These are phyloP conservation scores for Periophthalmodon schlosseri DNA, from an alignment of 2,113 vertebrate species.

Conservation along the genomic window DNA sequence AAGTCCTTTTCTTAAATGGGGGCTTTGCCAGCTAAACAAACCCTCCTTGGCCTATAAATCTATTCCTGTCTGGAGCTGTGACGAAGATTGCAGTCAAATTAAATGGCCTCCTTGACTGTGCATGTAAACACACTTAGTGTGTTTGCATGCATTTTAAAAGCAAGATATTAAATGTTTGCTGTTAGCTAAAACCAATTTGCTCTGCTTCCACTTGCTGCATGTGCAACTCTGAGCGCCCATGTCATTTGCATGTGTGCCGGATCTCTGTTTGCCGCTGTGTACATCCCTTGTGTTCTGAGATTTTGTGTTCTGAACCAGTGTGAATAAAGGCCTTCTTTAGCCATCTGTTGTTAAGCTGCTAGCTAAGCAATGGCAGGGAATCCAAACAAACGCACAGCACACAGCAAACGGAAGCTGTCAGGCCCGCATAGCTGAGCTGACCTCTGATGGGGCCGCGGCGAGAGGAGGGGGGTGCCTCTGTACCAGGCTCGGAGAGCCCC, in stretches of 20 bases:
- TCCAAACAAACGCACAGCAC: slow-evolving; percentile 89
- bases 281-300: slow-evolving; percentile 76
- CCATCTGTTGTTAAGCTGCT: slow-evolving; percentile 96
- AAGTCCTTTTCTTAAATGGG: neutral
- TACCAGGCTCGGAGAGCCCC: slow-evolving; percentile 86
- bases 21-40: slow-evolving; percentile 1
- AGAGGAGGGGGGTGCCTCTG: slow-evolving; percentile 55
- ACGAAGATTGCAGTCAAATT: slow-evolving; percentile 1
- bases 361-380: slow-evolving; percentile 86
- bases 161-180: slow-evolving; percentile 40
- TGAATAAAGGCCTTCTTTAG: slow-evolving; percentile 87
- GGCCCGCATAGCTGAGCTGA: slow-evolving; percentile 86
- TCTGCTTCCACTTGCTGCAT: slow-evolving; percentile 46
- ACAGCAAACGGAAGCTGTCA: slow-evolving; percentile 93
- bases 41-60: neutral
- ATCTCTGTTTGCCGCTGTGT: slow-evolving; percentile 65
- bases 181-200: slow-evolving; percentile 42
- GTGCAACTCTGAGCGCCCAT: slow-evolving; percentile 58
- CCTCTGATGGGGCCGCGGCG: slow-evolving; percentile 72
- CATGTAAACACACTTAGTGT: slow-evolving; percentile 12
- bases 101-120: neutral
- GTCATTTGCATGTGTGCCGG: slow-evolving; percentile 64
- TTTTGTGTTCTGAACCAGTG: slow-evolving; percentile 73
- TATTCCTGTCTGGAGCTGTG: neutral
- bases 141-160: slow-evolving; percentile 18